A percentile compares a stretch with the other conserved stretches of the same genome.
Conservation (phyloP, 2,888 invertebrate species). For the Chouioia cunea region DNA sequence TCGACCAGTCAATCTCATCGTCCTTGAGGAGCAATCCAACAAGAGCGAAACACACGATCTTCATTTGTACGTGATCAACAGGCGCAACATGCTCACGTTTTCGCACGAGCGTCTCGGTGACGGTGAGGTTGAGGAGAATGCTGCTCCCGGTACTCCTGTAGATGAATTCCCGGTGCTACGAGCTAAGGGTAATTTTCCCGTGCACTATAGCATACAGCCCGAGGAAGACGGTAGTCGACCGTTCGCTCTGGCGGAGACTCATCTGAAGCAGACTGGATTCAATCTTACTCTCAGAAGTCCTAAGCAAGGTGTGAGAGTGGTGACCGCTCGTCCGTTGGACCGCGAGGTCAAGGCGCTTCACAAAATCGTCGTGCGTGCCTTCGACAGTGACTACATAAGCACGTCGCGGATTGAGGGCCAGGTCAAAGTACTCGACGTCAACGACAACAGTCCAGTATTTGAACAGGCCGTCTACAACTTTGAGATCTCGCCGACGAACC, state of each 20-base stretch:
- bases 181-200: slow-evolving; percentile 77
- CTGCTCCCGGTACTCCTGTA: slow-evolving; percentile 79
- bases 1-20: slow-evolving; percentile 83
- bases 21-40: slow-evolving; percentile 85
- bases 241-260: slow-evolving; percentile 79
- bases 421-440: slow-evolving; percentile 85
- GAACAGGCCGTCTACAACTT: slow-evolving; percentile 84
- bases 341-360: slow-evolving; percentile 81
- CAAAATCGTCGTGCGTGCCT: slow-evolving; percentile 83
- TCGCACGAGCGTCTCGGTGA: slow-evolving; percentile 74
- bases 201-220: slow-evolving; percentile 84
- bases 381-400: slow-evolving; percentile 84
- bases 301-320: slow-evolving; percentile 77
- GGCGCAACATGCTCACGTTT: slow-evolving; percentile 85
- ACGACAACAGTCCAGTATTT: slow-evolving; percentile 92
- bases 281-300: slow-evolving; percentile 60
- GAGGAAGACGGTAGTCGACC: slow-evolving; percentile 72
- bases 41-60: slow-evolving; percentile 84
- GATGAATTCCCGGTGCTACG: slow-evolving; percentile 79
- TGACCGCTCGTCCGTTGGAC: slow-evolving; percentile 84
- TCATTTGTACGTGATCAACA: slow-evolving; percentile 86
- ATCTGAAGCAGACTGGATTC: slow-evolving; percentile 70
- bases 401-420: slow-evolving; percentile 82
- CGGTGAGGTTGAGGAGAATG: slow-evolving; percentile 84
- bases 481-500: slow-evolving; percentile 69